Base-by-base conservation (phyloP, 2,113 vertebrate species). In the Microtus ochrogaster region DNA sequence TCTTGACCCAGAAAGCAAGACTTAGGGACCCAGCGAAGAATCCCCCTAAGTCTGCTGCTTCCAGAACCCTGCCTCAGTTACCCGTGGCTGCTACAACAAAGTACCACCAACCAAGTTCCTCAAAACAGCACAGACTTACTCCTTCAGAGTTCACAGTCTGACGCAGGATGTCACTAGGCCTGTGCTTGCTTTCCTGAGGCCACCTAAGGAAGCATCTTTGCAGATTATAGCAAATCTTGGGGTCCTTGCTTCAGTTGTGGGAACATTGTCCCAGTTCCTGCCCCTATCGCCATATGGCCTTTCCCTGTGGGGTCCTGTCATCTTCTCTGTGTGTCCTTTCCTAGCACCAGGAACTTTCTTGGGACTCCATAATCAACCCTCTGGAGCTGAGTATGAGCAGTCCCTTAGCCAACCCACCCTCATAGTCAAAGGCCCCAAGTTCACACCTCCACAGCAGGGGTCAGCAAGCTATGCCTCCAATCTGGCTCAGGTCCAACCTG, bases 151-250 rank as follows among this genome's bases (percentile, higher is more conserved):
- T 44, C 30, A 9, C 4, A 39, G 70, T 39, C 41, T 65, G n/a
- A 41, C 52, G 2, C 9, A 3, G 10, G 33, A 28, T 52, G 66
- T 52, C 17, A 0, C 36, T 55, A 63, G 52, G 63, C 14, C 39
- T 24, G 4, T 1, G n/a, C 63, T 17, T 49, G 49, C 63, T 17
- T 41, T 24, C 1, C 33, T 5, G 33, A 36, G 68, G 21, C 22
- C n/a, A 44, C 1, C 5, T 52, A 6, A 44, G 11, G 7, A 39
- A 0, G 30, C 30, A 2, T 7, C 68, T 63, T 73, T 0, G 2
- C 39, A 5, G 39, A 22, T 68, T 49, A 3, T 44, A 13, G 61
- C 33, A 2, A 4, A n/a, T 49, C 33, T 26, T 33, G 63, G 22
- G 0, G 28, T 28, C 73, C 77, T n/a, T 16, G 3, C 77, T 33